These are phyloP conservation scores for Psittacula cyanocephala DNA, from an alignment of 2,113 vertebrate species.

Conservation along the genomic window DNA sequence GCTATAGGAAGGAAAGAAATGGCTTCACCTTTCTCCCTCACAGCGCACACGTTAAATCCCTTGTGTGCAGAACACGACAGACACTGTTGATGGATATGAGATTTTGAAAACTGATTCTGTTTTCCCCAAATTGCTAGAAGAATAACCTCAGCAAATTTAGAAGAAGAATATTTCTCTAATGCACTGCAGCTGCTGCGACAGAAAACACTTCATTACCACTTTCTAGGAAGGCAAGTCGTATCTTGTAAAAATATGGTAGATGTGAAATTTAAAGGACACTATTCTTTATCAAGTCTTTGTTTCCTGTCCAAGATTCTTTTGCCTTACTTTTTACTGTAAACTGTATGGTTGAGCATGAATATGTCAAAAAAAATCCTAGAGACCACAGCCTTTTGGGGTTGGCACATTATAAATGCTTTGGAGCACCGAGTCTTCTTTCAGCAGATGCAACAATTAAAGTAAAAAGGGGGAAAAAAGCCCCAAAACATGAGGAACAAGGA, in stretches of 20 bases:
- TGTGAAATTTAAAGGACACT: neutral
- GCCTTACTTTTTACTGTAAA: neutral
- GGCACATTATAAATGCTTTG: neutral
- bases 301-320: neutral
- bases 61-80: neutral
- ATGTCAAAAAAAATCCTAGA: neutral
- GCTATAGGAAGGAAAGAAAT: neutral
- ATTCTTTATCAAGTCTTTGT: neutral
- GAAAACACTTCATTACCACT: neutral
- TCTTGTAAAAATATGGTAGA: neutral
- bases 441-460: neutral
- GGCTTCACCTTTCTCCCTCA: neutral
- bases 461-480: accelerated
- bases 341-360: neutral
- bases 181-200: neutral
- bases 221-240: neutral
- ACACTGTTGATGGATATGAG: neutral
- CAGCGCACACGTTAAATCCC: neutral
- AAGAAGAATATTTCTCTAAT: neutral
- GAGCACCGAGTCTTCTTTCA: neutral
- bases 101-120: neutral
- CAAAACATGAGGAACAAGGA: neutral
- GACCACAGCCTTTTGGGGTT: neutral
- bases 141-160: neutral
- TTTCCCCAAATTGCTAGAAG: neutral